Evolutionary conservation across 1,140 invertebrate species (phyloP).

Genomic region (Diorhabda carinulata): DNA sequence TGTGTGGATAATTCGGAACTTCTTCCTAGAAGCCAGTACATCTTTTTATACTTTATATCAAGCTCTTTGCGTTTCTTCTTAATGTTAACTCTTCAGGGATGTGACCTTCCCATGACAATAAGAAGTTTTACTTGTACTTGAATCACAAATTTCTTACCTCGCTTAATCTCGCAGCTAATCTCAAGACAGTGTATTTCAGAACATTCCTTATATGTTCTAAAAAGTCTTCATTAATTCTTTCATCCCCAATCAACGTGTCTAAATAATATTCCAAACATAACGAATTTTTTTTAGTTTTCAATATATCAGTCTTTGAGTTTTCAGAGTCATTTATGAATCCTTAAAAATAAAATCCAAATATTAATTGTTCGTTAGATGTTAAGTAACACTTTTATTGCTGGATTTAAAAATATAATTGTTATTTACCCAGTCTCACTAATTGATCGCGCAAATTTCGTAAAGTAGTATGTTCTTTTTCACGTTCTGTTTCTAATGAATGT

Average conservation of each 20-base stretch:
- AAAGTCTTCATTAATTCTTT: conserved; percentile 42
- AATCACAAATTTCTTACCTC: conserved; percentile 45
- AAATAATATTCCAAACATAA: conserved; percentile 42
- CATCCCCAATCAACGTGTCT: conserved; percentile 43
- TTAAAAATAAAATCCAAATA: conserved; percentile 16
- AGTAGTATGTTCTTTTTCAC: conserved; percentile 24
- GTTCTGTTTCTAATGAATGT: conserved; percentile 33
- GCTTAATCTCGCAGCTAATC: conserved; percentile 51
- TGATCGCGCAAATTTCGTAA: conserved; percentile 35
- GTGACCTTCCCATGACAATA: no score
- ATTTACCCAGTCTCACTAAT: conserved; percentile 41
- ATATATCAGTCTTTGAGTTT: conserved; percentile 33
- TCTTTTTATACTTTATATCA: no score
- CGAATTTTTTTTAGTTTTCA: conserved; percentile 31
- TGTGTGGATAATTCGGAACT: no score
- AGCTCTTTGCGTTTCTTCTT: no score
- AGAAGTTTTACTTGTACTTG: no score
- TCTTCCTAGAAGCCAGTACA: no score
- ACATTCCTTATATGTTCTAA: conserved; percentile 50
- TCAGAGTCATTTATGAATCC: conserved; percentile 30
- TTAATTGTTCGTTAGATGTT: background rate
- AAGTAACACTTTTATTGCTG: background rate
- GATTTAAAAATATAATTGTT: background rate
- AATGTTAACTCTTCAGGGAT: no score
- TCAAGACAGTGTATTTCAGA: conserved; percentile 50